Evolutionary conservation across 2,797 vertebrate genomes (phyloP).

Genomic region (Urosaurus nigricauda): DNA sequence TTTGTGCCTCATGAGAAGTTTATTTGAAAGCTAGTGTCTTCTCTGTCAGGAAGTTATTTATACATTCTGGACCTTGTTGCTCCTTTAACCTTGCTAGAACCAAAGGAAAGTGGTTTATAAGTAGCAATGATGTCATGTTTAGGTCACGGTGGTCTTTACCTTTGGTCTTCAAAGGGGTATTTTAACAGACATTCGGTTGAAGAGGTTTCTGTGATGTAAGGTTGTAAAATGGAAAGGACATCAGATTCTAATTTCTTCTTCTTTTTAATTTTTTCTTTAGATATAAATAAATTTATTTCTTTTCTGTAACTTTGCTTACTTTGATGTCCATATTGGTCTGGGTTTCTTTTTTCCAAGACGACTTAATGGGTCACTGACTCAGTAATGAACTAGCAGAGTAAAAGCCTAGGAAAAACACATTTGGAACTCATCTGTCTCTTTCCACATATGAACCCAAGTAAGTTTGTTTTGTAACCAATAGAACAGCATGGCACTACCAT

Average conservation of each 20-base stretch:
- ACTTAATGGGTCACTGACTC: constrained; percentile 69
- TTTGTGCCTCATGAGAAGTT: neutral
- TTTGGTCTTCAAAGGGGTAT: neutral
- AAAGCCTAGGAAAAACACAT: constrained; percentile 68
- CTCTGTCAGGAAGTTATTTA: neutral
- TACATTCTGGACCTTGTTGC: neutral
- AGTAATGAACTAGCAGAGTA: constrained; percentile 63
- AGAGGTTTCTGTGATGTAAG: neutral
- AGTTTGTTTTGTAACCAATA: constrained; percentile 49
- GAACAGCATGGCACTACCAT: constrained; percentile 68
- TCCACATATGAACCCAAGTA: constrained; percentile 65
- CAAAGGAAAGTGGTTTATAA: neutral
- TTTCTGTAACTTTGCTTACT: constrained; percentile 73
- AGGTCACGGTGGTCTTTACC: neutral
- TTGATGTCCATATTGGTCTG: constrained; percentile 70
- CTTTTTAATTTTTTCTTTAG: constrained; percentile 76
- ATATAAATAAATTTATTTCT: constrained; percentile 80
- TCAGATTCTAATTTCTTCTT: neutral
- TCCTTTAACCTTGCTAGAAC: neutral
- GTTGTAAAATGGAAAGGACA: neutral
- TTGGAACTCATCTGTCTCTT: constrained; percentile 73
- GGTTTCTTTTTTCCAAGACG: constrained; percentile 69
- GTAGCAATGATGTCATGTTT: neutral
- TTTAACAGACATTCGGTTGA: neutral
- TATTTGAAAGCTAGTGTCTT: neutral